A percentile compares a stretch with the other conserved stretches of the same genome.
phyloP scores from a whole-genome alignment of 1,140 invertebrate genomes.

The Diploscapter pachys region DNA sequence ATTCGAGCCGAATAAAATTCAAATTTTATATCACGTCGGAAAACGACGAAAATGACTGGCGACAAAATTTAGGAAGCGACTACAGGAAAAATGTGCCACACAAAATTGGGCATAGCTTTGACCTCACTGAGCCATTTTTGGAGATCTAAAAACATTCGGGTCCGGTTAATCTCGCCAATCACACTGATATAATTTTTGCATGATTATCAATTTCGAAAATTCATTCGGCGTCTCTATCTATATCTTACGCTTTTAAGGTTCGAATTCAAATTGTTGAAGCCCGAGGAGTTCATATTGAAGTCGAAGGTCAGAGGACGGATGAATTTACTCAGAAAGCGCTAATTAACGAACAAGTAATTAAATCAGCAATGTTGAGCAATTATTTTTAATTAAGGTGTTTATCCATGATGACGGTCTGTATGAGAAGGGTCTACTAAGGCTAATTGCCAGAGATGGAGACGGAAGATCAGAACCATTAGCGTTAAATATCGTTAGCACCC shows the following conservation, averaged over 20 bases:
- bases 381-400: slow-evolving; percentile 36
- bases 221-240: too few species aligned
- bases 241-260: background rate
- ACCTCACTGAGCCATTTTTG: too few species aligned
- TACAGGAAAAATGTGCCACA: too few species aligned
- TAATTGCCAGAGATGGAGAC: slow-evolving; percentile 32
- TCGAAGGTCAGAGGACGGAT: slow-evolving; percentile 26
- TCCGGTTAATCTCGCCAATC: too few species aligned
- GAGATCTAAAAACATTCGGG: too few species aligned
- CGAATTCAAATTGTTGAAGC: slow-evolving; percentile 27
- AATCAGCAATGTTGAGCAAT: slow-evolving; percentile 21
- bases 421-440: slow-evolving; percentile 20
- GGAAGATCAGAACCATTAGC: slow-evolving; percentile 19
- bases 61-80: too few species aligned
- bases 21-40: too few species aligned
- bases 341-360: slow-evolving; percentile 38
- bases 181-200: slow-evolving; percentile 16
- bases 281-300: slow-evolving; percentile 22
- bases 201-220: background rate
- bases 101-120: too few species aligned
- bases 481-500: slow-evolving; percentile 34
- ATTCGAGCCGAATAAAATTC: too few species aligned
- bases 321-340: slow-evolving; percentile 46
- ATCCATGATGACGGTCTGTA: slow-evolving; percentile 25
- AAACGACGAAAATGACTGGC: too few species aligned